Percentiles rank a stretch among this genome's conserved stretches.
These are phyloP conservation scores for Aculops lycopersici DNA, from an alignment of 1,140 invertebrate species.

Conservation along the genomic window DNA sequence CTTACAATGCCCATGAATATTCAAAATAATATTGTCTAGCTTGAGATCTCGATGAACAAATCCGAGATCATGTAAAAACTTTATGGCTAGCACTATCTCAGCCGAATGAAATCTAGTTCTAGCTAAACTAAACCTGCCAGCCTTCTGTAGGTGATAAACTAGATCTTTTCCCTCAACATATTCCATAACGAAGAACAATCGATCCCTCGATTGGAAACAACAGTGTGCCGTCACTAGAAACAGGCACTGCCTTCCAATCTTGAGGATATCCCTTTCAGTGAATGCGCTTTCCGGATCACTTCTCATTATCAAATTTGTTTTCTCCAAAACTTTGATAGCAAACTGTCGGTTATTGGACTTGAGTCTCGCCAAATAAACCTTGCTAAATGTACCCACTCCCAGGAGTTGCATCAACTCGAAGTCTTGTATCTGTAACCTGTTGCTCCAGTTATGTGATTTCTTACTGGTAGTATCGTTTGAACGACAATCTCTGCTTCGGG, in stretches of 20 bases:
- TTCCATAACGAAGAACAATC: conserved; percentile 98
- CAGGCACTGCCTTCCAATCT: no score
- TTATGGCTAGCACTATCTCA: neutral
- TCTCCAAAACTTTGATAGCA: conserved; percentile 96
- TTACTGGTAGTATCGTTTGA: no score
- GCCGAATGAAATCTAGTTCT: conserved; percentile 88
- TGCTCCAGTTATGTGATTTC: no score
- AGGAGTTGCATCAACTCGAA: conserved; percentile 83
- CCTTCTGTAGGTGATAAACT: conserved; percentile 73
- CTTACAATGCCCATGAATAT: neutral
- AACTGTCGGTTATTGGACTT: conserved; percentile 69
- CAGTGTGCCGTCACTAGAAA: no score
- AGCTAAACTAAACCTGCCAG: conserved; percentile 69
- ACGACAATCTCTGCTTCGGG: no score
- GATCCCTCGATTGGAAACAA: conserved; percentile 87
- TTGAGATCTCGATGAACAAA: conserved; percentile 4
- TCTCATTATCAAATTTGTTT: conserved; percentile 91
- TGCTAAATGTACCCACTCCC: conserved; percentile 95
- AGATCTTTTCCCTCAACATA: conserved; percentile 97
- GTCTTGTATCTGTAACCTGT: no score
- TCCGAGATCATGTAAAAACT: neutral
- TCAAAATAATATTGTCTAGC: conserved; percentile 2
- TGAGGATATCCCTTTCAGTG: conserved; percentile 85
- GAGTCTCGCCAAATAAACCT: conserved; percentile 87
- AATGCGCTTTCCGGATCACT: conserved; percentile 94